Conservation (phyloP, 2,888 invertebrate genomes). For the Tethea ocularis region DNA sequence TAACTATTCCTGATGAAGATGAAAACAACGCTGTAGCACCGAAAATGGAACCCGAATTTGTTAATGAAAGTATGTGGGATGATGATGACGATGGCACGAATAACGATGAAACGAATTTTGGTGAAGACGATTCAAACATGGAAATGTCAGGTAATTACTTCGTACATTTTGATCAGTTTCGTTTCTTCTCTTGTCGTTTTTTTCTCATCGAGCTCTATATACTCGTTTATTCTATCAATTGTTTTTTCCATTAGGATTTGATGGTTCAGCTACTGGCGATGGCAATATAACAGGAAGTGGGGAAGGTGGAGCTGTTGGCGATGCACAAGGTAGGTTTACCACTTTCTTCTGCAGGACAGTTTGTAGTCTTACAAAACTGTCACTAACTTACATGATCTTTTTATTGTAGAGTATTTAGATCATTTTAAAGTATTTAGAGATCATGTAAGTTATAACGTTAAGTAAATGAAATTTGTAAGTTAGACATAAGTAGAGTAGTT, state of each 20-base stretch:
- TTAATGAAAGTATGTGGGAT: conserved; percentile 84
- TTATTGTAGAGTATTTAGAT: not conserved
- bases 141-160: conserved; percentile 81
- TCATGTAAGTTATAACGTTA: conserved; percentile 41
- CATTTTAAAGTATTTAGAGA: conserved; percentile 14
- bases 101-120: conserved; percentile 86
- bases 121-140: conserved; percentile 87
- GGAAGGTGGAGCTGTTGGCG: conserved; percentile 81
- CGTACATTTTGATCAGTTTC: too few species aligned
- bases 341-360: conserved; percentile 34
- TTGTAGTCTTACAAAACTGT: conserved; percentile 29
- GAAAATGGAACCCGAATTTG: conserved; percentile 87
- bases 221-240: not conserved
- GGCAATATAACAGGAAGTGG: conserved; percentile 78
- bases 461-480: conserved; percentile 77
- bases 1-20: conserved; percentile 81
- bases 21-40: conserved; percentile 85
- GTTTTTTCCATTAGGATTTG: conserved; percentile 62
- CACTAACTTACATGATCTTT: conserved; percentile 35
- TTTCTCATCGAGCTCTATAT: not conserved
- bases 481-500: conserved; percentile 34
- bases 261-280: conserved; percentile 79
- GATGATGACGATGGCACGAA: conserved; percentile 85
- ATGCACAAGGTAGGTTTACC: conserved; percentile 83
- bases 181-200: too few species aligned